Evolutionary conservation across 2,888 invertebrate species (phyloP).

Genomic region (Blomia tropicalis): DNA sequence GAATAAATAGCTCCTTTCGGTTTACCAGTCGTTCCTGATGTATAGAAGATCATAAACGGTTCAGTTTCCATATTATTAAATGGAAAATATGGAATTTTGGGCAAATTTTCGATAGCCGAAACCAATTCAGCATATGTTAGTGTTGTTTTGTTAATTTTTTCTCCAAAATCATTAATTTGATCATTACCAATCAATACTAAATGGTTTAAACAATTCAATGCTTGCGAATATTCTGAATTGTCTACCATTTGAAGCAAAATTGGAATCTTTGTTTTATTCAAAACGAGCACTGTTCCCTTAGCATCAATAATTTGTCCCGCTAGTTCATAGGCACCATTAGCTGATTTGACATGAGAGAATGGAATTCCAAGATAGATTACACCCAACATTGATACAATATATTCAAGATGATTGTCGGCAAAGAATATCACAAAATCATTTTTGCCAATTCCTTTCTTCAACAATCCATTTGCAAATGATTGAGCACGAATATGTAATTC

Average conservation of each 20-base stretch:
- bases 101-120: neutral
- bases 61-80: neutral
- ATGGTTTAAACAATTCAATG: neutral
- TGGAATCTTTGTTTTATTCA: neutral
- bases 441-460: neutral
- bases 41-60: neutral
- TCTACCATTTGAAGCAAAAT: neutral
- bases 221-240: neutral
- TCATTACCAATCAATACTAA: neutral
- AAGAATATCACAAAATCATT: conserved; percentile 4
- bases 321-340: neutral
- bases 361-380: neutral
- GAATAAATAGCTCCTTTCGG: conserved; percentile 6
- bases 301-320: neutral
- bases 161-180: neutral
- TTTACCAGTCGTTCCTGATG: neutral
- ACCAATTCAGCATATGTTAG: too few species aligned
- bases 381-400: neutral
- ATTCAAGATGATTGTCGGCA: neutral
- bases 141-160: too few species aligned
- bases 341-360: neutral
- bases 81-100: neutral
- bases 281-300: neutral
- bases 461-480: neutral
- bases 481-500: neutral